Evolutionary conservation across 2,797 vertebrate genomes (phyloP), one percentile per base, ranked within the genome.

Genomic region (Cottoperca gobio): DNA sequence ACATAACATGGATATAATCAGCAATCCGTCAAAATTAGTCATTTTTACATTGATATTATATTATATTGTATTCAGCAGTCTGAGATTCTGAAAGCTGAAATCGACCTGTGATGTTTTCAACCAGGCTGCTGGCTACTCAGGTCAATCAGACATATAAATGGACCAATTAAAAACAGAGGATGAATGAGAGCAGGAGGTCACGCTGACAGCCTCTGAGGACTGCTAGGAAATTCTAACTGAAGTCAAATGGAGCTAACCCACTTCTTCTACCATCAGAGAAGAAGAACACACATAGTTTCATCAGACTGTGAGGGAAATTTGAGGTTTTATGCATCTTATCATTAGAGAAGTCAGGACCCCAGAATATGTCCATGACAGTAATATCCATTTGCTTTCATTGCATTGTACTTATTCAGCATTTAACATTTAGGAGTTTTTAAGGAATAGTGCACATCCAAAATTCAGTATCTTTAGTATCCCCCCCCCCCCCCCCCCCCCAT

Each of bases 261-360:
- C 76, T 90, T 92, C 65, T 80, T 35, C 54, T 58, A 19, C 58
- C 59, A 70, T 76, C 63, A 50, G 46, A 73, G 68, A 33, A 39
- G 76, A 74, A 65, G 75, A 49, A 48, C 58, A 78, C 73, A 80
- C 83, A 87, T 86, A 88, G 86, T 85, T 84, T 76, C 81, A 73
- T 71, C 61, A 0, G 59, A 65, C 79, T 82, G 64, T 9, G 69
- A 78, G 66, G 71, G 78, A 85, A 85, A 76, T 72, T 62, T 88
- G 85, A 91, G 89, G 87, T 85, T 89, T 91, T 86, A 84, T 57
- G 76, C 85, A 89, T 86, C 79, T 82, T 76, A 84, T 89, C 78
- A 85, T 90, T 84, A 81, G 16, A 65, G 60, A 73, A 77, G 66
- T 87, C 70, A 64, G 16, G 69, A 82, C 74, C 73, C 57, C 28